Evolutionary conservation across 2,113 vertebrate species (phyloP), one percentile per base, ranked within the genome.

Genomic region (Mus spicilegus): DNA sequence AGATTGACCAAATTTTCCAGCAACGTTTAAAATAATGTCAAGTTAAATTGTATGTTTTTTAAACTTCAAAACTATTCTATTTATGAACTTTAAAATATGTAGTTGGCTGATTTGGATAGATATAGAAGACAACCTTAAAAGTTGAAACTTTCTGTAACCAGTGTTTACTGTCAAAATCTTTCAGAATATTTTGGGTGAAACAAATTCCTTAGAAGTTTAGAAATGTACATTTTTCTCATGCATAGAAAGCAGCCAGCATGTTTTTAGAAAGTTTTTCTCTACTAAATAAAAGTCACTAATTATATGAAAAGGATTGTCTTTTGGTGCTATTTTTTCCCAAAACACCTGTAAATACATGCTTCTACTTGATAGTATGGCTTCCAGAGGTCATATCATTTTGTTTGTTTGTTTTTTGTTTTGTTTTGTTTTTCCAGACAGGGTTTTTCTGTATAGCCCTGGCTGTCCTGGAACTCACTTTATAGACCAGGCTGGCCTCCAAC

Each of bases 211-310:
- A 93, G 24, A 65, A 58, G 28, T 5, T 96, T 69, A 93, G 26
- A 96, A 91, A 84, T 65, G 30, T 46, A 61, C 12, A 75, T 75
- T 95, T 95, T 96, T 96, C 20, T 84, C 42, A 90, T 88, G 19
- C 6, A 65, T 89, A 6, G 67, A 89, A 94, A 91, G 81, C 46
- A 96, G n/a, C 17, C 69, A 96, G 56, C 49, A 33, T 24, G n/a
- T 42, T 90, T 85, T 90, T 46, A 39, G 9, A 85, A 85, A 94
- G 81, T 75, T 84, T 93, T 93, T 7, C 58, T 46, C 9, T 84
- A 1, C 51, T 85, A 77, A 16, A 7, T 95, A 94, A 91, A 89
- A 89, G 82, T 70, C 39, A 72, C 72, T 93, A 94, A 78, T 93
- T 87, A 49, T 46, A 16, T 3, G 87, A 54, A 80, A 95, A 94